Conservation (phyloP, 35 echinoderm and acorn worm species). For the Heliocidaris tuberculata region DNA sequence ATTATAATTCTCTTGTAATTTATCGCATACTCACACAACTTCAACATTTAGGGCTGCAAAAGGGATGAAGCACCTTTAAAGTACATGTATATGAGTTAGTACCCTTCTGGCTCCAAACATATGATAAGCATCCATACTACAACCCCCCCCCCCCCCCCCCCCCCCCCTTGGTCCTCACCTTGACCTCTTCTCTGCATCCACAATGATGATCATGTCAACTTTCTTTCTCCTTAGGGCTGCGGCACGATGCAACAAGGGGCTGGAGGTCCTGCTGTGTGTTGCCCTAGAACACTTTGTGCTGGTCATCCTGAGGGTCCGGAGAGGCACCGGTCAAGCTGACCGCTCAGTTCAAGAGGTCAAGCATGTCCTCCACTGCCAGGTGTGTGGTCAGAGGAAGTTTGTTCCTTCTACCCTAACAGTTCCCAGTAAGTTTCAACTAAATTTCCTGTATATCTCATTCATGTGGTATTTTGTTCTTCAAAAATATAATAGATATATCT, state of each 20-base stretch:
- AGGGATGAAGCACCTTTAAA: no score
- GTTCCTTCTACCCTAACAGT: slow-evolving; percentile 36
- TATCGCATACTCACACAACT: no score
- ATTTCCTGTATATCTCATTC: no score
- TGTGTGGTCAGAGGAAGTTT: slow-evolving; percentile 55
- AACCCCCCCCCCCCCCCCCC: no score
- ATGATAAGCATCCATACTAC: no score
- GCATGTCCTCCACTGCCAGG: slow-evolving; percentile 55
- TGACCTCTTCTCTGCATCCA: no score
- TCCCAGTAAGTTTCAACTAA: slow-evolving; percentile 40
- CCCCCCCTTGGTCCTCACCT: no score
- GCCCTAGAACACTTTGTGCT: slow-evolving; percentile 69
- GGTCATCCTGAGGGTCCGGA: slow-evolving; percentile 53
- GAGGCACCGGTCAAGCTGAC: slow-evolving; percentile 59
- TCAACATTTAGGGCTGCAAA: no score
- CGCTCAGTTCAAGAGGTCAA: slow-evolving; percentile 46
- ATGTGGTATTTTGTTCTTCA: not conserved
- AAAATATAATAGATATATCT: not conserved
- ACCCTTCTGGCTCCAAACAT: no score
- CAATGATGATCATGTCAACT: not conserved
- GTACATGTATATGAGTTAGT: no score
- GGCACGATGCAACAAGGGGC: slow-evolving; percentile 62
- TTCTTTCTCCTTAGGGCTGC: slow-evolving; percentile 47
- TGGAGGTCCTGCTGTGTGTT: slow-evolving; percentile 57
- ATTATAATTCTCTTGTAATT: no score